Evolutionary conservation across 2,113 vertebrate species (phyloP).

Genomic region (Cephalophus harveyi): DNA sequence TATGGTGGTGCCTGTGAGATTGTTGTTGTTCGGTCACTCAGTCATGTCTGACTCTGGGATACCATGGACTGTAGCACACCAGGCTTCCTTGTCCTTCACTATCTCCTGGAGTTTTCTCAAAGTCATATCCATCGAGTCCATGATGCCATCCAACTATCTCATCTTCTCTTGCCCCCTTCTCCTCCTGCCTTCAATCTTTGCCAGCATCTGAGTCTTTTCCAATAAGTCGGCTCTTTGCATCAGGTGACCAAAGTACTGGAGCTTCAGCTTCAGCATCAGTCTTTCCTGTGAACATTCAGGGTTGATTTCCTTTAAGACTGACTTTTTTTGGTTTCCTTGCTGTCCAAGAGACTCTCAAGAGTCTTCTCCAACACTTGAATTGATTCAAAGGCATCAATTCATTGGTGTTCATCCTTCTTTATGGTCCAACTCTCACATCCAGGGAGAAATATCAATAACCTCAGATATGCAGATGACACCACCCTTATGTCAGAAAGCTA

Average conservation of each 20-base stretch:
- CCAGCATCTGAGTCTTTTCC: background rate
- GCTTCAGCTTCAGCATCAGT: background rate
- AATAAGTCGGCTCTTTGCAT: background rate
- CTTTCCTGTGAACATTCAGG: background rate
- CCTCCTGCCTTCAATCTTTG: background rate
- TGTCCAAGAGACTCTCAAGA: background rate
- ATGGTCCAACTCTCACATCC: no score
- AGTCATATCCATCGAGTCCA: background rate
- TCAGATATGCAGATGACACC: no score
- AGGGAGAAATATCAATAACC: no score
- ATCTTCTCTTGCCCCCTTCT: background rate
- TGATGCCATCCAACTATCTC: background rate
- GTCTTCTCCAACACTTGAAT: background rate
- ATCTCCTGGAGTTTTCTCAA: background rate
- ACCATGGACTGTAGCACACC: background rate
- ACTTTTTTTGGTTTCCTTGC: background rate
- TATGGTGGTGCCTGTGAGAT: background rate
- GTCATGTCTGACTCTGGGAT: background rate
- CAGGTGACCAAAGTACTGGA: background rate
- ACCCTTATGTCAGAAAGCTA: no score
- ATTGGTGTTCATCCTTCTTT: background rate
- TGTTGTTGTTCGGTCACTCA: fast-evolving
- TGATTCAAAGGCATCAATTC: background rate
- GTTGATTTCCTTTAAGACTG: background rate
- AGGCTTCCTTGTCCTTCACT: background rate